Evolutionary conservation across 2,888 invertebrate species (phyloP).

Genomic region (Stenurella melanura): DNA sequence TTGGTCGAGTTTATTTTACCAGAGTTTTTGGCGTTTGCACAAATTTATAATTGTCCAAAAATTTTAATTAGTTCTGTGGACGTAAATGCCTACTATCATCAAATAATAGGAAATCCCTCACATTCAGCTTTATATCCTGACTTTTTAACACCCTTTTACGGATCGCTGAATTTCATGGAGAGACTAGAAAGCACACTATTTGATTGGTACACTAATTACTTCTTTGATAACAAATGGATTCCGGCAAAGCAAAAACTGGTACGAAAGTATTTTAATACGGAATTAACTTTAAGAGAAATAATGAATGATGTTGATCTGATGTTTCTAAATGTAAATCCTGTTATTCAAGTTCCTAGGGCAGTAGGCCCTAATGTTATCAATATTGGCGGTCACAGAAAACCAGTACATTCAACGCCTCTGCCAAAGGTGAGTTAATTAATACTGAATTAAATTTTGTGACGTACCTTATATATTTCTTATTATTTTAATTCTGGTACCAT

Average conservation of each 20-base stretch:
- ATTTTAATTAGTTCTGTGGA: slow-evolving; percentile 29
- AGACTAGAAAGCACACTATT: slow-evolving; percentile 7
- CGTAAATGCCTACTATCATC: neutral
- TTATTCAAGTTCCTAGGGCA: neutral
- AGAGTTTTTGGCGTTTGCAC: too few species aligned
- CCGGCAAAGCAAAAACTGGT: neutral
- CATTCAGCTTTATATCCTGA: neutral
- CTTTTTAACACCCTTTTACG: neutral
- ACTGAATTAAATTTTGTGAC: too few species aligned
- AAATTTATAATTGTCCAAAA: slow-evolving; percentile 39
- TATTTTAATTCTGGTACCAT: too few species aligned
- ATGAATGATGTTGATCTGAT: slow-evolving; percentile 5
- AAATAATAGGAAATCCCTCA: neutral
- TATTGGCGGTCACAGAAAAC: slow-evolving; percentile 5
- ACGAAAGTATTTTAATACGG: neutral
- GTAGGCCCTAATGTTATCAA: slow-evolving; percentile 2
- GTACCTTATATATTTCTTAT: too few species aligned
- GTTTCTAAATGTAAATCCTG: slow-evolving; percentile 15
- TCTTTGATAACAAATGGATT: neutral
- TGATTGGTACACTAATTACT: neutral
- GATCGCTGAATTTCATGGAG: neutral
- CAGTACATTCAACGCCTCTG: neutral
- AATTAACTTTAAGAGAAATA: neutral
- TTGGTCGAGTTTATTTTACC: too few species aligned
- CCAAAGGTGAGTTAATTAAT: neutral